Evolutionary conservation across 2,888 invertebrate species (phyloP).

Genomic region (Psococerastis gibbosa): DNA sequence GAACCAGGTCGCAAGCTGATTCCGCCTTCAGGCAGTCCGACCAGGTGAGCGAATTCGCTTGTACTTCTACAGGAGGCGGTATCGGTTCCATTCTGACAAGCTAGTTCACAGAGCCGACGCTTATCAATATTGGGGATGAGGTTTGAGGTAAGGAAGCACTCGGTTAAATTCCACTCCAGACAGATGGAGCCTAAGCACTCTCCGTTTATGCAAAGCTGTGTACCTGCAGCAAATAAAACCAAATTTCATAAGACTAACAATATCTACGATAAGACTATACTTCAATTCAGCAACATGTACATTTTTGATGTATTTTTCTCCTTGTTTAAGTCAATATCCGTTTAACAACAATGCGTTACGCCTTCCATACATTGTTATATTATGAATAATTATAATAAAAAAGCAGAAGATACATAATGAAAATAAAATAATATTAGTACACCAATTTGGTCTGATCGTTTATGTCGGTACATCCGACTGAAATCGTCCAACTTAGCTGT

Average conservation of each 20-base stretch:
- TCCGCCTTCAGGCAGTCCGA: conserved; percentile 57
- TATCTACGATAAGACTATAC: no score
- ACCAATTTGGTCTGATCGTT: no score
- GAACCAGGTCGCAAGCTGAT: conserved; percentile 85
- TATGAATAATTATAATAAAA: conserved; percentile 12
- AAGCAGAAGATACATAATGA: conserved; percentile 7
- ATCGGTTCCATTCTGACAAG: conserved; percentile 77
- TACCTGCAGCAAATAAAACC: no score
- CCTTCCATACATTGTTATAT: not conserved
- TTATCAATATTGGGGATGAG: conserved; percentile 58
- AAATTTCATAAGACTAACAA: no score
- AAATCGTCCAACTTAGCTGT: no score
- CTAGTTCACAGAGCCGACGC: conserved; percentile 81
- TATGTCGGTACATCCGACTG: no score
- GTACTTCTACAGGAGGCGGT: conserved; percentile 62
- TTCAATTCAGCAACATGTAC: no score
- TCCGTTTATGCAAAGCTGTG: conserved; percentile 68
- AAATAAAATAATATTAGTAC: not conserved
- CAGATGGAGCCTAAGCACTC: conserved; percentile 94
- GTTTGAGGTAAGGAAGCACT: conserved; percentile 81
- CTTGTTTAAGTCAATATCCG: no score
- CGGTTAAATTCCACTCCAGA: conserved; percentile 79
- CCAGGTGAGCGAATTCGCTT: conserved; percentile 58
- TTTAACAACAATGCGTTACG: no score
- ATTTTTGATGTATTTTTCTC: no score